Conservation (phyloP, 2,797 vertebrate species). For the Aplochiton taeniatus region DNA sequence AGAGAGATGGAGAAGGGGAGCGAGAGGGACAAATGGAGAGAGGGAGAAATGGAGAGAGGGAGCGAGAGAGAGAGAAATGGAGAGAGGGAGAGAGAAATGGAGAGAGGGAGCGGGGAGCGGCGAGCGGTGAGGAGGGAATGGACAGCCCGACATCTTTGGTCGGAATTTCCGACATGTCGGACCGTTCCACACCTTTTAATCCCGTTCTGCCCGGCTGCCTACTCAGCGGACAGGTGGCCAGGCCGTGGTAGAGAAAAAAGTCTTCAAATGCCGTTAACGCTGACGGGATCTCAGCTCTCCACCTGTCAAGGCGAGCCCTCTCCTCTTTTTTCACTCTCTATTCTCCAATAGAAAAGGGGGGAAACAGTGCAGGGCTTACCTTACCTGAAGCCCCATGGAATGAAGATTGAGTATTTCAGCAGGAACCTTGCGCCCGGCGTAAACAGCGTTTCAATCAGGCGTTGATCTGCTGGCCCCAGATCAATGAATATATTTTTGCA, state of each 20-base stretch:
- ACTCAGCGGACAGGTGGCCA: conserved; percentile 15
- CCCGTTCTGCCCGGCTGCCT: conserved; percentile 7
- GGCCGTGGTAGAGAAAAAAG: conserved; percentile 19
- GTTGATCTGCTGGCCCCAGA: background rate
- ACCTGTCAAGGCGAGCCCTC: conserved; percentile 16
- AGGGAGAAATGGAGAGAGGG: background rate
- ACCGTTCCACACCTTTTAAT: conserved; percentile 31
- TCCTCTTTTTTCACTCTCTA: conserved; percentile 6
- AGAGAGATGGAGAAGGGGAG: background rate
- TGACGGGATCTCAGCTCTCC: conserved; percentile 40
- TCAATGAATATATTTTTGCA: conserved; percentile 43
- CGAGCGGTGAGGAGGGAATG: conserved; percentile 13
- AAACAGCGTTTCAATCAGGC: conserved; percentile 48
- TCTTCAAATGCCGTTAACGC: conserved; percentile 24
- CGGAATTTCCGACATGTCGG: conserved; percentile 9
- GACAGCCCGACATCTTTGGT: conserved; percentile 4
- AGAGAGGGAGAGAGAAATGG: background rate
- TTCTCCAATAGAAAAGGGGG: conserved; percentile 35
- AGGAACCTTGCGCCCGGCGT: conserved; percentile 21
- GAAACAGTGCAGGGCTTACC: conserved; percentile 38
- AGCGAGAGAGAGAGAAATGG: background rate
- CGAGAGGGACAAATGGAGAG: background rate
- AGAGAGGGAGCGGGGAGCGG: background rate
- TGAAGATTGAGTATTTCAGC: conserved; percentile 9
- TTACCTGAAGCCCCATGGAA: conserved; percentile 15